Evolutionary conservation across 2,888 invertebrate species (phyloP).

Genomic region (Monoplex corrugatus): DNA sequence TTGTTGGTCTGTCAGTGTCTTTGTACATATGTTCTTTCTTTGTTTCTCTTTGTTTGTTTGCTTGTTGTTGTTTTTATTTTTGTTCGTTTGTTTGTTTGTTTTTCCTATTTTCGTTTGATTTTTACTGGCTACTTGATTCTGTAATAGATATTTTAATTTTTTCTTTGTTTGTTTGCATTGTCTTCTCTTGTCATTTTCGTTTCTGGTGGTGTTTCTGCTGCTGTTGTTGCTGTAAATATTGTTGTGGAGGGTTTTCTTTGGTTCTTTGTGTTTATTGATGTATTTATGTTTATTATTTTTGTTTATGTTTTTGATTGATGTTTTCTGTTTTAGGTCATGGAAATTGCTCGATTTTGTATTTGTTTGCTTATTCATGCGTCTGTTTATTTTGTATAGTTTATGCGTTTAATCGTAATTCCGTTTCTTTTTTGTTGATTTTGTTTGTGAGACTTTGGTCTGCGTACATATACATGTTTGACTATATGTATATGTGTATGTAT

Average conservation of each 20-base stretch:
- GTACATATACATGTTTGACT: no score
- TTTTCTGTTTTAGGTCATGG: no score
- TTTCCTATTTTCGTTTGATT: neutral
- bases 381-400: no score
- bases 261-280: no score
- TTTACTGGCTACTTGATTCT: neutral
- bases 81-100: neutral
- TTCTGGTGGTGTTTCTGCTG: neutral
- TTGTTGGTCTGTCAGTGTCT: neutral
- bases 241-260: no score
- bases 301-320: neutral
- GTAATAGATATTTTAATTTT: neutral
- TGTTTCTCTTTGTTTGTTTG: neutral
- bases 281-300: neutral
- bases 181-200: neutral
- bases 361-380: no score
- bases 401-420: no score
- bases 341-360: no score
- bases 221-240: neutral
- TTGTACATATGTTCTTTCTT: neutral
- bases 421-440: no score
- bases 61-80: neutral
- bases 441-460: no score
- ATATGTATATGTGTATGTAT: no score
- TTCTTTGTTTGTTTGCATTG: neutral